Evolutionary conservation across 2,888 invertebrate genomes (phyloP), one percentile per base, ranked within the genome.

Genomic region (Aporophyla nigra): DNA sequence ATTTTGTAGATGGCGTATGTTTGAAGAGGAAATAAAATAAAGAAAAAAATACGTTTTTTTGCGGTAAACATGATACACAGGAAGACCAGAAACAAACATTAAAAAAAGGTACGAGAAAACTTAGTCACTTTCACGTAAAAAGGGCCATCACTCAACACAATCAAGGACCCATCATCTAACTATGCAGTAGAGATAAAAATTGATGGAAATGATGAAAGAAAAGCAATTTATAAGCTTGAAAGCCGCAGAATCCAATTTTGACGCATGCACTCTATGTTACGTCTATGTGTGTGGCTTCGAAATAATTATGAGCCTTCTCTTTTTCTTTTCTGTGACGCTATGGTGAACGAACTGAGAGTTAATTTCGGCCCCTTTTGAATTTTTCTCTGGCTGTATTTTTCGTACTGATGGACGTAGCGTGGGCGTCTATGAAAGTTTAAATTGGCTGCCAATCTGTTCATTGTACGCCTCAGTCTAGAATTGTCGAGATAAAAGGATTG

Each of bases 351-450:
- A 74, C 82, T 70, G 68, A 78, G 78, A 87, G 83, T 87, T 87
- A 88, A 87, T 88, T 88, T 86, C 76, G 83, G 82, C 56, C 80
- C 74, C 87, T 80, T 83, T 87, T 84, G 76, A 85, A 71, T 77
- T 85, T 80, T 85, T 74, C 69, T 73, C 68, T 63, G 69, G 62
- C 21, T 69, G 65, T 74, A 73, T 80, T 78, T 81, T 83, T 83
- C 78, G 54, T 74, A 58, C 59, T 74, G 76, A 71, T 74, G 71
- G 82, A 78, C 78, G 71, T 82, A 61, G 63, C 76, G 80, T 77
- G 61, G 56, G 71, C 65, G 71, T 81, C 83, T 84, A 84, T 81
- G 82, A 83, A 83, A 85, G 78, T 83, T 85, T 81, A 85, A 83
- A 83, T 85, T 83, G 67, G 63, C 82, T 83, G 82, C 78, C 83